A percentile compares a stretch with the other conserved stretches of the same genome.
Evolutionary conservation across 2,113 vertebrate genomes (phyloP).

Genomic region (Vicugna pacos): DNA sequence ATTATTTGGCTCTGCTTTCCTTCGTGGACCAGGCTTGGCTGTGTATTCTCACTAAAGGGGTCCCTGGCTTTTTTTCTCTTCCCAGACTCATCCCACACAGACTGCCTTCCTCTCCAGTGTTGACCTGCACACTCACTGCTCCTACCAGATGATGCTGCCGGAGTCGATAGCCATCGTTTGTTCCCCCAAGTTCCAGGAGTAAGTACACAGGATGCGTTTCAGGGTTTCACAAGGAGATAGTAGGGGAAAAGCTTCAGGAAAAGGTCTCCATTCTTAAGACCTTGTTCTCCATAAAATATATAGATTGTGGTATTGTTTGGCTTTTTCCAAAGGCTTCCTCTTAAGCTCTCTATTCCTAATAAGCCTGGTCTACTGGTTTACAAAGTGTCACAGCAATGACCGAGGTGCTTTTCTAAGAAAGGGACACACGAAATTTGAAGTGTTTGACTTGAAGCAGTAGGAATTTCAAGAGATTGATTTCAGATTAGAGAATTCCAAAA

Average conservation of each 20-base stretch:
- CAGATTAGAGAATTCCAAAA: constrained; percentile 40
- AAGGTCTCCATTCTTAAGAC: background rate
- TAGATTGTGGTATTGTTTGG: background rate
- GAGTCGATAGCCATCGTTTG: constrained; percentile 98
- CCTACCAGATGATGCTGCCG: constrained; percentile 98
- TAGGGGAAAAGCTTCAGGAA: background rate
- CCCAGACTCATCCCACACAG: constrained; percentile 97
- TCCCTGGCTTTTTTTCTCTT: background rate
- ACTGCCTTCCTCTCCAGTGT: constrained; percentile 99
- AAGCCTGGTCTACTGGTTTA: background rate
- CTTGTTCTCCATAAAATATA: background rate
- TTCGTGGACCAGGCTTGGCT: no score
- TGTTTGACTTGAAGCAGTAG: constrained; percentile 42
- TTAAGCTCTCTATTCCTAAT: background rate
- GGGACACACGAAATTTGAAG: constrained; percentile 20
- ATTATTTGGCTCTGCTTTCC: background rate
- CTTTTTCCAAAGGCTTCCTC: constrained; percentile 37
- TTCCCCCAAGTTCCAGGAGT: constrained; percentile 97
- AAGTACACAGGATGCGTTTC: constrained; percentile 73
- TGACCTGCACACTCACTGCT: constrained; percentile 98
- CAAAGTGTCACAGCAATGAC: background rate
- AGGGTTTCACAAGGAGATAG: background rate
- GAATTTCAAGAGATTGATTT: constrained; percentile 28
- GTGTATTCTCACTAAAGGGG: background rate
- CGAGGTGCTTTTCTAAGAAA: constrained; percentile 52